phyloP scores from a whole-genome alignment of 2,113 vertebrate species.

The Limnothrissa miodon region DNA sequence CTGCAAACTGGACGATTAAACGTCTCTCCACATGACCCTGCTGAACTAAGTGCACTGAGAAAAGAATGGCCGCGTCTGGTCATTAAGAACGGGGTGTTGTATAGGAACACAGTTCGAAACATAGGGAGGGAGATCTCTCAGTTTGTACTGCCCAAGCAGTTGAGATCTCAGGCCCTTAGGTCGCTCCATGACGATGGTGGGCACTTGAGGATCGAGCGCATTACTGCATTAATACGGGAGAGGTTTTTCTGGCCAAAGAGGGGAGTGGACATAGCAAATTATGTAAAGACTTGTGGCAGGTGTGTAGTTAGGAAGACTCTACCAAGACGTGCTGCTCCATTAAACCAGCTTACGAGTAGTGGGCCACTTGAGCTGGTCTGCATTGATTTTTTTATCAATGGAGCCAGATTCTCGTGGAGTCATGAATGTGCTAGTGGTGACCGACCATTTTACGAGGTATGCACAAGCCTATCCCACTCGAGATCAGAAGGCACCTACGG shows the following conservation, averaged over 20 bases:
- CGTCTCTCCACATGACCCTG: background rate
- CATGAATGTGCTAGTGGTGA: too few relatives aligned
- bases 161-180: background rate
- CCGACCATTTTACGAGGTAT: too few relatives aligned
- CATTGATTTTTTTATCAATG: background rate
- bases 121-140: conserved; percentile 1
- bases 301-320: background rate
- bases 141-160: conserved; percentile 24
- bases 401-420: too few relatives aligned
- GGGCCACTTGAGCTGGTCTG: background rate
- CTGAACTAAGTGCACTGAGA: background rate
- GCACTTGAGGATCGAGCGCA: conserved; percentile 22
- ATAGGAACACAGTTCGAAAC: background rate
- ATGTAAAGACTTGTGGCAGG: conserved; percentile 6
- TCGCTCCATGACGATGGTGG: conserved; percentile 22
- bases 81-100: background rate
- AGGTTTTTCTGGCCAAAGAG: conserved; percentile 18
- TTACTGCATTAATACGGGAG: conserved; percentile 13
- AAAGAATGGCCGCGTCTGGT: background rate
- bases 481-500: too few relatives aligned
- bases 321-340: background rate
- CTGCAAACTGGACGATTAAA: background rate
- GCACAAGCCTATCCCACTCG: too few relatives aligned
- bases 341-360: background rate
- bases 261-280: background rate